These are phyloP conservation scores for Leptinotarsa haldemani DNA, from an alignment of 2,888 invertebrate genomes.

Conservation along the genomic window DNA sequence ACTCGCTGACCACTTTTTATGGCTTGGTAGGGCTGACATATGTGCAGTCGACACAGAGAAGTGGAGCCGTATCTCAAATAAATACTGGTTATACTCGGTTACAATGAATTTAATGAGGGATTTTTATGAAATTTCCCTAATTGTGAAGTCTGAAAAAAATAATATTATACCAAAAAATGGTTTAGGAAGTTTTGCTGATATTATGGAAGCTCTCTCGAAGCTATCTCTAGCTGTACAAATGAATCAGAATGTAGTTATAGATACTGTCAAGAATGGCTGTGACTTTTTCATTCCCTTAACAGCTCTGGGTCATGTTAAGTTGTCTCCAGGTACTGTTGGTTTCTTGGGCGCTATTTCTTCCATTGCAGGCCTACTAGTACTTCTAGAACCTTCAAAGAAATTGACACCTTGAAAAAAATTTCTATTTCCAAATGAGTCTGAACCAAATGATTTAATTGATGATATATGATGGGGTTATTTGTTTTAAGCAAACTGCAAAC, in stretches of 20 bases:
- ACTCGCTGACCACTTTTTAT: slow-evolving; percentile 87
- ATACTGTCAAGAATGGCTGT: slow-evolving; percentile 86
- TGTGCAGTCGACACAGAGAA: slow-evolving; percentile 76
- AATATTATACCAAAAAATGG: slow-evolving; percentile 50
- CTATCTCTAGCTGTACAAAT: slow-evolving; percentile 54
- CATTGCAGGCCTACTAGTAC: slow-evolving; percentile 78
- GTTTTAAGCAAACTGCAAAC: too few relatives aligned
- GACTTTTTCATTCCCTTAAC: slow-evolving; percentile 89
- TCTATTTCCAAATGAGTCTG: too few relatives aligned
- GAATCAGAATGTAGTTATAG: slow-evolving; percentile 79
- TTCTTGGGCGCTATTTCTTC: slow-evolving; percentile 85
- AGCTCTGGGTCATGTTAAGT: slow-evolving; percentile 80
- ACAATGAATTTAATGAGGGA: slow-evolving; percentile 84
- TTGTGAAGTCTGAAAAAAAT: slow-evolving; percentile 69
- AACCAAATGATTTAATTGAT: too few relatives aligned
- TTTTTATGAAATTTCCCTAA: slow-evolving; percentile 81
- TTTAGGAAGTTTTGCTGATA: slow-evolving; percentile 50
- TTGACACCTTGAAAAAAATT: slow-evolving; percentile 67
- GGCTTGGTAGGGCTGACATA: slow-evolving; percentile 82
- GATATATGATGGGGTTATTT: too few relatives aligned
- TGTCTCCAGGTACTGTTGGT: slow-evolving; percentile 84
- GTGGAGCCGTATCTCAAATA: slow-evolving; percentile 80
- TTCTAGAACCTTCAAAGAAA: slow-evolving; percentile 84
- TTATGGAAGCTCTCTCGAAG: slow-evolving; percentile 49
- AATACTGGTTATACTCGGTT: slow-evolving; percentile 88